Base-by-base conservation (phyloP, 2,113 vertebrate species). In the Elgaria multicarinata region DNA sequence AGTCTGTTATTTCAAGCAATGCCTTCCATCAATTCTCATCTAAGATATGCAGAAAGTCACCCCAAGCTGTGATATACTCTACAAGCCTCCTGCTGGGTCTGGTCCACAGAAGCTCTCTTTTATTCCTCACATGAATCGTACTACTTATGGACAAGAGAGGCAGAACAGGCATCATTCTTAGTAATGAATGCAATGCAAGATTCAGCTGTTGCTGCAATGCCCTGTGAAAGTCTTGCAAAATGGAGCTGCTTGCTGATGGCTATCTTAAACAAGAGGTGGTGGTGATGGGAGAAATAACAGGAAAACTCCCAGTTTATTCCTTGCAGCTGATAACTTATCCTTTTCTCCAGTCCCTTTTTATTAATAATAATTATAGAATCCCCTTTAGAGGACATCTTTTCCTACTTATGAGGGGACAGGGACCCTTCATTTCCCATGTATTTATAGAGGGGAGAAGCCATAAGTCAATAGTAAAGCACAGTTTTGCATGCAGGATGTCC, bases 21-120 rank as follows among this genome's bases (percentile, higher is more conserved):
- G 28, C 55, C 69, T 89, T 50, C n/a, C 58, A 83, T 83, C 80
- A 83, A 62, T 83, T 76, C 80, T 64, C 9, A 22, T 39, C 69
- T 83, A 75, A 76, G 42, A 89, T 75, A 89, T 83, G 58, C 80
- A 76, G 80, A 89, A 64, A 39, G 42, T 0, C 55, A 75, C 1
- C 55, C 58, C 87, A 74, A 83, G 87, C 87, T 89, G 87, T 83
- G 87, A 66, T 66, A 39, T 66, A 66, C 55, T 83, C 33, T 20
- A 64, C 71, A 89, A 24, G 53, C 22, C 55, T 76, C 87, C 80
- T 83, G 71, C 69, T n/a, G 80, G 39, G 44, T 74, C 83, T 75
- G 79, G 79, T 44, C 79, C 79, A 83, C 42, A 89, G 44, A 89
- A 76, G 42, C 55, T 89, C 71, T 44, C 53, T 75, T 89, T 83